Evolutionary conservation across 1,140 invertebrate species (phyloP).

Genomic region (Lutraria rhynchaena): DNA sequence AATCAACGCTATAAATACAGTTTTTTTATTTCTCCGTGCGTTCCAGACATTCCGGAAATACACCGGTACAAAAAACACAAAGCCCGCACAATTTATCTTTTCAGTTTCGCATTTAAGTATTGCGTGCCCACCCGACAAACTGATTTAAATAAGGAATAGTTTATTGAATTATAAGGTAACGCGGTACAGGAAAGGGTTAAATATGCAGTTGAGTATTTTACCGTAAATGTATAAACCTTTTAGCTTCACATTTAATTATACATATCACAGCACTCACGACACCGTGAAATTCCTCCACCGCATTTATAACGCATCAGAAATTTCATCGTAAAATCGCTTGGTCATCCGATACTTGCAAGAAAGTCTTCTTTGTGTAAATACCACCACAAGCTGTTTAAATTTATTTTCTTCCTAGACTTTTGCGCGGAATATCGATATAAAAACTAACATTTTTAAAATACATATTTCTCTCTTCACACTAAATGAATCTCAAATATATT

Average conservation of each 20-base stretch:
- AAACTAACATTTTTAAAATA: no score
- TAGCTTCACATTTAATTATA: not conserved
- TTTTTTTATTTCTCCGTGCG: no score
- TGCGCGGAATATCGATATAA: no score
- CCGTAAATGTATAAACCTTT: not conserved
- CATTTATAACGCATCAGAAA: not conserved
- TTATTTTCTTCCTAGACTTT: no score
- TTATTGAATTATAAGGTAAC: constrained; percentile 13
- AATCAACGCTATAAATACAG: no score
- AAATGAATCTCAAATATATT: no score
- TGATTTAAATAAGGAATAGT: not conserved
- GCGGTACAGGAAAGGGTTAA: not conserved
- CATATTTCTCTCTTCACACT: no score
- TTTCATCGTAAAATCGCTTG: constrained; percentile 21
- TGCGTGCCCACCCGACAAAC: constrained; percentile 1
- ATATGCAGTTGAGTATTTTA: not conserved
- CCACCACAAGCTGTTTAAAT: no score
- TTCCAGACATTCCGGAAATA: constrained; percentile 33
- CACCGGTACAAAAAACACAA: not conserved
- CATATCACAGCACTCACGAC: not conserved
- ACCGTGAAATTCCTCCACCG: constrained; percentile 16
- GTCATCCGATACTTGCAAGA: not conserved
- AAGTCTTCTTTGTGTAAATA: no score
- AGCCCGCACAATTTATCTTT: constrained; percentile 9
- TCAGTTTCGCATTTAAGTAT: not conserved